A percentile compares a stretch with the other conserved stretches of the same genome.
These are phyloP conservation scores for Elaphurus davidianus DNA, from an alignment of 2,113 vertebrate species.

Conservation along the genomic window DNA sequence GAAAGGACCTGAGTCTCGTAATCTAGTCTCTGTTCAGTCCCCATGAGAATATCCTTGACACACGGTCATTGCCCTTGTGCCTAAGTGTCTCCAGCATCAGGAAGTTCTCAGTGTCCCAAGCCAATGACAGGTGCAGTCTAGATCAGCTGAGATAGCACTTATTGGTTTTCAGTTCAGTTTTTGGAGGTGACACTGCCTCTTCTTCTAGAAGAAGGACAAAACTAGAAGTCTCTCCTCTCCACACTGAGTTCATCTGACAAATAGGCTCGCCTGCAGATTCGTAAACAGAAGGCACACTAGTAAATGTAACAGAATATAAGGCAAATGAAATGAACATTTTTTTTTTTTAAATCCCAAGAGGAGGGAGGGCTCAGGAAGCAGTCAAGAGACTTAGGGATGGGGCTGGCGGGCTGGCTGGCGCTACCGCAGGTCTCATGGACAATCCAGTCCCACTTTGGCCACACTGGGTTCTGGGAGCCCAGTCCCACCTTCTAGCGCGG, in stretches of 20 bases:
- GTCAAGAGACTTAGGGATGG: background rate
- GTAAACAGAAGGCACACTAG: background rate
- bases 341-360: background rate
- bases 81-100: background rate
- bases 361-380: background rate
- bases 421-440: background rate
- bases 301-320: background rate
- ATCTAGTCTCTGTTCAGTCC: background rate
- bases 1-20: background rate
- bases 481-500: background rate
- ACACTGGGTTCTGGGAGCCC: background rate
- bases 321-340: background rate
- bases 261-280: background rate
- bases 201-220: background rate
- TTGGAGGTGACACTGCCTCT: background rate
- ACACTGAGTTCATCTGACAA: background rate
- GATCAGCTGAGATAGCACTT: background rate
- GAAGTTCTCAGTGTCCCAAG: background rate
- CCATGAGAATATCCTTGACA: background rate
- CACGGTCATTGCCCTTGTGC: background rate
- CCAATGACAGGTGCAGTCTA: background rate
- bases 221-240: background rate
- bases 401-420: background rate
- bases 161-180: background rate
- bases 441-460: background rate